These are phyloP conservation scores for Eristalis tenax DNA, from an alignment of 2,888 invertebrate species.

Conservation along the genomic window DNA sequence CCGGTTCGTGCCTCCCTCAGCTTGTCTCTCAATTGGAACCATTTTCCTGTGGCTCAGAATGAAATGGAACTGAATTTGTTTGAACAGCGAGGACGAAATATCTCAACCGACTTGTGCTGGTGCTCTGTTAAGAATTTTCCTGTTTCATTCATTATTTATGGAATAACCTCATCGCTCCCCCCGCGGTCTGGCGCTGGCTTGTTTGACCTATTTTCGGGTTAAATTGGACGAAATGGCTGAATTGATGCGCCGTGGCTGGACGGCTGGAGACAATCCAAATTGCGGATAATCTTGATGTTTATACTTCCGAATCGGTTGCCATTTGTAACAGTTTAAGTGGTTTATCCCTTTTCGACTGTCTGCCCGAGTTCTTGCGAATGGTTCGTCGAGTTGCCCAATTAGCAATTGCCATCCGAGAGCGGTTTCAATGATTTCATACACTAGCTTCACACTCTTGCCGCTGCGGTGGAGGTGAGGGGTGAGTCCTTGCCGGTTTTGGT, in stretches of 20 bases:
- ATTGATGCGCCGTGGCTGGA: constrained; percentile 2
- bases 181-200: not conserved
- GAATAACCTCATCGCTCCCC: constrained; percentile 1
- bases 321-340: not conserved
- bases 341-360: not conserved
- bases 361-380: not conserved
- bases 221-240: constrained; percentile 26
- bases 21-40: constrained; percentile 16
- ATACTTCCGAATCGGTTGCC: not conserved
- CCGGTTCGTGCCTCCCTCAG: constrained; percentile 1
- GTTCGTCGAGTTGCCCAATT: not conserved
- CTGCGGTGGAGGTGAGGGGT: not conserved
- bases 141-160: constrained; percentile 53
- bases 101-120: constrained; percentile 19
- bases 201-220: constrained; percentile 31
- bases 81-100: constrained; percentile 11
- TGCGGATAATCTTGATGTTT: constrained; percentile 3
- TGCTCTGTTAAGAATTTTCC: constrained; percentile 55
- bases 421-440: not conserved
- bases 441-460: not conserved
- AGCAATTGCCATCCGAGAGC: not conserved
- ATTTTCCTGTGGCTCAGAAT: not conserved
- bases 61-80: not conserved
- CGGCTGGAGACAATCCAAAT: not conserved
- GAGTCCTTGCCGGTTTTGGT: not conserved